These are phyloP conservation scores for Zaprionus gabonicus DNA, from an alignment of 1,140 invertebrate genomes.

Conservation along the genomic window DNA sequence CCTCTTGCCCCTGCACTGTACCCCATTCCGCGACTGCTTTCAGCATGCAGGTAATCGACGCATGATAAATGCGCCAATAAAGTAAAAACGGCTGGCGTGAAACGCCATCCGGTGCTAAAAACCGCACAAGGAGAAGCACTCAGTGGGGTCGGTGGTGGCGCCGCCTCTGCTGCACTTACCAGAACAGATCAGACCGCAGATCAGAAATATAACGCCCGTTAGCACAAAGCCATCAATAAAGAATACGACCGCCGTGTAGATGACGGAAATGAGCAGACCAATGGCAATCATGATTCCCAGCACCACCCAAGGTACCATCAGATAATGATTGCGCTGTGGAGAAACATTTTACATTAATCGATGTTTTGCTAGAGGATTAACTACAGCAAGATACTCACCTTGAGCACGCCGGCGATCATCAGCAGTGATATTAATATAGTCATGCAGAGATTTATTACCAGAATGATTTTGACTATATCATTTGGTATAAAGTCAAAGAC, in stretches of 20 bases:
- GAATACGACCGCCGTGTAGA: constrained; percentile 90
- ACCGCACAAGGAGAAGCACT: constrained; percentile 48
- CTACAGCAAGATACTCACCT: constrained; percentile 85
- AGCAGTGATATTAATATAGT: constrained; percentile 91
- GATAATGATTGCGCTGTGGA: constrained; percentile 89
- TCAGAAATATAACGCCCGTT: constrained; percentile 87
- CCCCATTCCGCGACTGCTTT: constrained; percentile 36
- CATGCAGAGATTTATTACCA: constrained; percentile 92
- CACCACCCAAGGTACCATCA: constrained; percentile 93
- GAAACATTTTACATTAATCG: constrained; percentile 45
- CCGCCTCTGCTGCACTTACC: constrained; percentile 85
- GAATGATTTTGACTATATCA: constrained; percentile 89
- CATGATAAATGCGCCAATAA: constrained; percentile 76
- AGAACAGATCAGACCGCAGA: constrained; percentile 87
- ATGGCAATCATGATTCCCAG: constrained; percentile 91
- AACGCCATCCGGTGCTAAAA: constrained; percentile 73
- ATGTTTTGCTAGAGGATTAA: background rate
- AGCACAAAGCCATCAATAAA: constrained; percentile 87
- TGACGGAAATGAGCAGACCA: constrained; percentile 89
- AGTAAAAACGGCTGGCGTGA: constrained; percentile 51
- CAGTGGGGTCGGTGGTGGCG: background rate
- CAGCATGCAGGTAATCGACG: constrained; percentile 62
- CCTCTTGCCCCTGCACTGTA: background rate
- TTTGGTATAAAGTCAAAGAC: constrained; percentile 81
- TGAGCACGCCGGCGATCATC: constrained; percentile 90